Evolutionary conservation across 2,888 invertebrate genomes (phyloP).

Genomic region (Agrochola macilenta): DNA sequence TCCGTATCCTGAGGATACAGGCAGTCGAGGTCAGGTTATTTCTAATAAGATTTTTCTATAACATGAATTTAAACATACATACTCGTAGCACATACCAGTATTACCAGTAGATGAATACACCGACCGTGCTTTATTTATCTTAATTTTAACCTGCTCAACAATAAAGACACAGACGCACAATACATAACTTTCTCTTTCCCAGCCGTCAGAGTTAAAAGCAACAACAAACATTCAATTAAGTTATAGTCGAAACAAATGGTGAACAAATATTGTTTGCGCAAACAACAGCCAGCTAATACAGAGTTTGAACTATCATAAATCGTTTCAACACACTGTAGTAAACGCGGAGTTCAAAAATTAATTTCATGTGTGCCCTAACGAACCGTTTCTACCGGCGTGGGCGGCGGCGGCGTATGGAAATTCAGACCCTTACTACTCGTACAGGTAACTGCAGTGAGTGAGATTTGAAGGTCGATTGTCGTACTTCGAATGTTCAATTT

Average conservation of each 20-base stretch:
- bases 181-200: neutral
- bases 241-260: conserved; percentile 31
- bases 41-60: too few relatives aligned
- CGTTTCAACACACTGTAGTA: conserved; percentile 33
- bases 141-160: neutral
- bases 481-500: neutral
- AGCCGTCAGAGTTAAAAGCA: conserved; percentile 21
- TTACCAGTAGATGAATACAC: neutral
- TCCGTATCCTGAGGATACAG: too few relatives aligned
- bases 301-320: conserved; percentile 55
- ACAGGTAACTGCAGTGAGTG: neutral
- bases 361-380: conserved; percentile 55
- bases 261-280: conserved; percentile 37
- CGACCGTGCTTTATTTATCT: neutral
- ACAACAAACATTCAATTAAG: conserved; percentile 23
- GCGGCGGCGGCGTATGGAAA: conserved; percentile 41
- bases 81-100: too few relatives aligned
- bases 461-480: neutral
- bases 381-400: conserved; percentile 25
- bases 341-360: conserved; percentile 63
- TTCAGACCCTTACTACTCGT: conserved; percentile 36
- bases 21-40: too few relatives aligned
- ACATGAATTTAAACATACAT: too few relatives aligned
- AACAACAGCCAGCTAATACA: conserved; percentile 29
- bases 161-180: too few relatives aligned